phyloP scores from a whole-genome alignment of 2,113 vertebrate genomes.

The Dascyllus trimaculatus region DNA sequence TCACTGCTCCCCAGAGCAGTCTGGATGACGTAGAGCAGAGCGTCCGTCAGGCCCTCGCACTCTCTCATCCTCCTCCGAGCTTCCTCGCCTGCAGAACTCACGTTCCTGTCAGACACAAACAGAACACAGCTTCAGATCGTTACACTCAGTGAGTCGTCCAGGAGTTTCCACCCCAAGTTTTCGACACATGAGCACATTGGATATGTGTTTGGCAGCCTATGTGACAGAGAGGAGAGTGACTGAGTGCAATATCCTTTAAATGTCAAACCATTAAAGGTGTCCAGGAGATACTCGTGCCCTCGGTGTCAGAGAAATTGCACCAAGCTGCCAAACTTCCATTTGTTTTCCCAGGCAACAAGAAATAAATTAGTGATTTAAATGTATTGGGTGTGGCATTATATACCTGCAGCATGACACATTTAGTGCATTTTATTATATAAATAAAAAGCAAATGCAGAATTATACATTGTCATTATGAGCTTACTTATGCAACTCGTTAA shows the following conservation, averaged over 20 bases:
- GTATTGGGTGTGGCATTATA: too few species aligned
- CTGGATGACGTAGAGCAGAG: slow-evolving; percentile 97
- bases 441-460: too few species aligned
- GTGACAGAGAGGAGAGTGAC: slow-evolving; percentile 9
- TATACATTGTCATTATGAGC: too few species aligned
- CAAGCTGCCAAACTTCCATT: background rate
- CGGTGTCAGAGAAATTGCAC: slow-evolving; percentile 34
- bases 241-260: slow-evolving; percentile 57
- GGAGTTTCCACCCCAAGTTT: background rate
- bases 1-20: slow-evolving; percentile 97
- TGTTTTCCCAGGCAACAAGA: too few species aligned
- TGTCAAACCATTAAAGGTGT: slow-evolving; percentile 52
- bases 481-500: slow-evolving; percentile 1
- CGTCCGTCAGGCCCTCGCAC: slow-evolving; percentile 98
- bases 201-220: background rate
- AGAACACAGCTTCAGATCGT: slow-evolving; percentile 3
- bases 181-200: slow-evolving; percentile 2
- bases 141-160: too few species aligned
- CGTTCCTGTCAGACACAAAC: slow-evolving; percentile 88
- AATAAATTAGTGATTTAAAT: too few species aligned
- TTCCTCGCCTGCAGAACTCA: slow-evolving; percentile 99
- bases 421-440: too few species aligned
- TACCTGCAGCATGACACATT: too few species aligned
- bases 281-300: slow-evolving; percentile 22
- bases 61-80: slow-evolving; percentile 97